Conservation (phyloP, 2,888 invertebrate species). For the Eremobia ochroleuca region DNA sequence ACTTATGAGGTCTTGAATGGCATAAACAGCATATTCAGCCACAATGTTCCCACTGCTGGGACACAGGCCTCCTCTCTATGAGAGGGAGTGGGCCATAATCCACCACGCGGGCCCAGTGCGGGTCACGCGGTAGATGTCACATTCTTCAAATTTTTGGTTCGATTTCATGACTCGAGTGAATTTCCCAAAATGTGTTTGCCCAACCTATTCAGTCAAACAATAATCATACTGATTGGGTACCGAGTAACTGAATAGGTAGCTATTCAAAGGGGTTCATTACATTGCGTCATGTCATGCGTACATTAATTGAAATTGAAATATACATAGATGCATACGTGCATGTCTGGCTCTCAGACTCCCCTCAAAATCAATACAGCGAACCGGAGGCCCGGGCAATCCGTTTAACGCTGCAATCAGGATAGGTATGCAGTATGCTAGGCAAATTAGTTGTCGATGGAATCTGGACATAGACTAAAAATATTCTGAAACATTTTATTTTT, state of each 20-base stretch:
- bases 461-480: constrained; percentile 15
- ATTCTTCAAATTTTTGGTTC: neutral
- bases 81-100: neutral
- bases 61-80: neutral
- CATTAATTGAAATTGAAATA: constrained; percentile 25
- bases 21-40: neutral
- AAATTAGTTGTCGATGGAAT: constrained; percentile 17
- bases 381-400: constrained; percentile 8
- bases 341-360: constrained; percentile 29
- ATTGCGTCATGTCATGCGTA: neutral
- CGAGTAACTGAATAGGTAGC: neutral
- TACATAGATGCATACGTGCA: constrained; percentile 10
- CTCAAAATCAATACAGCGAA: constrained; percentile 52
- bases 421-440: neutral
- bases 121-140: neutral
- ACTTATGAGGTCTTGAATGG: constrained; percentile 5
- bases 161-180: neutral
- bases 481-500: neutral
- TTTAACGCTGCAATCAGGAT: constrained; percentile 11
- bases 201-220: too few relatives aligned
- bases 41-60: neutral
- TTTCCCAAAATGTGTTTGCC: constrained; percentile 28
- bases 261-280: constrained; percentile 8
- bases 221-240: neutral
- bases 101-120: neutral